These are phyloP conservation scores for Sarcophaga caerulescens DNA, from an alignment of 2,888 invertebrate species.

Conservation along the genomic window DNA sequence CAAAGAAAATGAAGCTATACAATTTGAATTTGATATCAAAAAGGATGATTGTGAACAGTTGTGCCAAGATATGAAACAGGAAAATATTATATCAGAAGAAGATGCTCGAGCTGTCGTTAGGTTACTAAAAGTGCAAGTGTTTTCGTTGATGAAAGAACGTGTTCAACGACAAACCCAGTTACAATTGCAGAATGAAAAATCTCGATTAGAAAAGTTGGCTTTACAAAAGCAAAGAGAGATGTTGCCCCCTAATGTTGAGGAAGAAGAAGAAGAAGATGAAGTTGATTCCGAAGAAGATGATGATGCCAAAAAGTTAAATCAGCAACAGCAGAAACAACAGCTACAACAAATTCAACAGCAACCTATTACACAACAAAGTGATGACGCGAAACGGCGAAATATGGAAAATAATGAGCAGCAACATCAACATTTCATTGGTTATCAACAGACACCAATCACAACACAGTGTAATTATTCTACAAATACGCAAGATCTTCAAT, in stretches of 20 bases:
- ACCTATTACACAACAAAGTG: constrained; percentile 25
- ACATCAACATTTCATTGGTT: constrained; percentile 67
- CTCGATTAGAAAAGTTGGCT: constrained; percentile 81
- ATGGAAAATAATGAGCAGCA: constrained; percentile 67
- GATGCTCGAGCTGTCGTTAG: constrained; percentile 95
- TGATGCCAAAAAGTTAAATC: constrained; percentile 69
- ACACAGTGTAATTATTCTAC: constrained; percentile 34
- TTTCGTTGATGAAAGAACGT: constrained; percentile 82
- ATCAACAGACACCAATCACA: constrained; percentile 31
- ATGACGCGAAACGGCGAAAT: constrained; percentile 24
- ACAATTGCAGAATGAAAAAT: constrained; percentile 84
- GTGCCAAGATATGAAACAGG: constrained; percentile 96
- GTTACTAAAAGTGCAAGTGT: constrained; percentile 91
- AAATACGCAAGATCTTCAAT: constrained; percentile 30
- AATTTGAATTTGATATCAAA: constrained; percentile 97
- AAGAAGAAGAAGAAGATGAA: constrained; percentile 78
- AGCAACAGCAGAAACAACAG: constrained; percentile 79
- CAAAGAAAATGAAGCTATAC: constrained; percentile 99
- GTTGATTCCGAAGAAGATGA: constrained; percentile 75
- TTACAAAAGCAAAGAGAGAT: constrained; percentile 82
- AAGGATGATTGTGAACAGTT: constrained; percentile 96
- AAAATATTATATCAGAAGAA: constrained; percentile 96
- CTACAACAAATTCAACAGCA: constrained; percentile 45
- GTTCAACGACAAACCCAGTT: constrained; percentile 84
- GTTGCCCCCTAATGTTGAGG: constrained; percentile 78